Evolutionary conservation across 2,797 vertebrate species (phyloP).

Genomic region (Aphelocoma californica): DNA sequence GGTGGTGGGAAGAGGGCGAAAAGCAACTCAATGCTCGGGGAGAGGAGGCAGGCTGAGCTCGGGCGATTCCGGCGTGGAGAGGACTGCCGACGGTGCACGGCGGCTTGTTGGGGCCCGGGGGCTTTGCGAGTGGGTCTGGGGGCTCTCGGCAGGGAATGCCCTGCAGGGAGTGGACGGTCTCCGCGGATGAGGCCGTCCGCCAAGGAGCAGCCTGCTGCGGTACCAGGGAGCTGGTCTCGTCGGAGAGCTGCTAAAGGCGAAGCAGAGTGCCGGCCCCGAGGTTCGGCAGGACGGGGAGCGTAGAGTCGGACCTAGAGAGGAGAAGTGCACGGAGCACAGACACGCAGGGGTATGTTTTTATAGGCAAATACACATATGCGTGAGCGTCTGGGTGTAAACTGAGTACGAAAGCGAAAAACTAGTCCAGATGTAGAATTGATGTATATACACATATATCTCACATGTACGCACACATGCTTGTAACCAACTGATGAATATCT

Average conservation of each 20-base stretch:
- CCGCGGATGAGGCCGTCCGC: not conserved
- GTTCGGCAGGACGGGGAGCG: not conserved
- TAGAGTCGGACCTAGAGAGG: not conserved
- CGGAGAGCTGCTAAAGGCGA: not conserved
- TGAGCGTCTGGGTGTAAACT: not conserved
- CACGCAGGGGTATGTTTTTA: not conserved
- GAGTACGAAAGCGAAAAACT: slow-evolving; percentile 22
- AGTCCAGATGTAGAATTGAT: slow-evolving; percentile 27
- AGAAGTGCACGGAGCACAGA: not conserved
- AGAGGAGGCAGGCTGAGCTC: not conserved
- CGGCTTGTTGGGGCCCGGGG: not conserved
- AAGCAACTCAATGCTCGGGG: not conserved
- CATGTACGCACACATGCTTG: not conserved
- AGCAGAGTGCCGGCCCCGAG: too few relatives aligned
- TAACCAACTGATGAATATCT: not conserved
- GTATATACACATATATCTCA: not conserved
- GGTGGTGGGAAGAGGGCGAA: not conserved
- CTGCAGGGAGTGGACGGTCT: not conserved
- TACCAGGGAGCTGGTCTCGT: too few relatives aligned
- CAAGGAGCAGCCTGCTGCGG: not conserved
- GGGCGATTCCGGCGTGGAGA: not conserved
- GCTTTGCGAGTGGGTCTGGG: not conserved
- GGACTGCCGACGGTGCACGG: not conserved
- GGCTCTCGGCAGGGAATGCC: not conserved
- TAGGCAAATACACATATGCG: not conserved